Base-by-base conservation (phyloP, 2,888 invertebrate genomes). In the Pandemis corylana region DNA sequence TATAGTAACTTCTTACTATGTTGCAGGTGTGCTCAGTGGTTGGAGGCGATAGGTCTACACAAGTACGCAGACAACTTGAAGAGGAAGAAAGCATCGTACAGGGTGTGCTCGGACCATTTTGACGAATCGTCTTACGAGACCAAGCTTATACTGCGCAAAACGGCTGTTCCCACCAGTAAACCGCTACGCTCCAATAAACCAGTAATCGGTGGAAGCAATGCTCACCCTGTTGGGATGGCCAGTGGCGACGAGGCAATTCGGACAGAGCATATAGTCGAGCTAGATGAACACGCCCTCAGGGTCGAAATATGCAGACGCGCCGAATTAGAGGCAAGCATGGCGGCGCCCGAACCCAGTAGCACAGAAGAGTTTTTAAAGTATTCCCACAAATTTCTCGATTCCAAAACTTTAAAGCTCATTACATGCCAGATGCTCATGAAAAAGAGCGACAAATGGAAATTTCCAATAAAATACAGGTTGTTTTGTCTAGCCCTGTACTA, bases 21-120 rank as follows among this genome's bases (percentile, higher is more conserved):
- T 51, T 51, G 13, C 51, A 66, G 66, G 51, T 51, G 49, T 51
- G 5, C 13, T 5, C n/a, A 49, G 41, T 66, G 66, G 66, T 6
- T 66, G 13, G 28, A 66, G 13, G 36, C 36, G 13, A 36, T 66
- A n/a, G 66, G 66, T 28, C 36, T 49, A 5, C 7, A 7, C 7
- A 3, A 66, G 3, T n/a, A 51, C 7, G 51, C 28, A 49, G 13
- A 49, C 12, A 13, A 51, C 5, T 15, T 28, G 12, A 20, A 20
- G 28, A 65, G 36, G 5, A 66, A n/a, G 51, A 49, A 20, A 28
- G 28, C 28, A 20, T 66, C 49, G 7, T 66, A 66, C 49, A 49
- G 66, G 28, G 36, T 66, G 5, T 66, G 66, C 13, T 66, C 66
- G 7, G 66, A 66, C 10, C 66, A 66, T n/a, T 66, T 66, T 28